Percentiles rank a stretch among this genome's conserved stretches.
phyloP scores from a whole-genome alignment of 2,113 vertebrate genomes.

The Pitta sordida region DNA sequence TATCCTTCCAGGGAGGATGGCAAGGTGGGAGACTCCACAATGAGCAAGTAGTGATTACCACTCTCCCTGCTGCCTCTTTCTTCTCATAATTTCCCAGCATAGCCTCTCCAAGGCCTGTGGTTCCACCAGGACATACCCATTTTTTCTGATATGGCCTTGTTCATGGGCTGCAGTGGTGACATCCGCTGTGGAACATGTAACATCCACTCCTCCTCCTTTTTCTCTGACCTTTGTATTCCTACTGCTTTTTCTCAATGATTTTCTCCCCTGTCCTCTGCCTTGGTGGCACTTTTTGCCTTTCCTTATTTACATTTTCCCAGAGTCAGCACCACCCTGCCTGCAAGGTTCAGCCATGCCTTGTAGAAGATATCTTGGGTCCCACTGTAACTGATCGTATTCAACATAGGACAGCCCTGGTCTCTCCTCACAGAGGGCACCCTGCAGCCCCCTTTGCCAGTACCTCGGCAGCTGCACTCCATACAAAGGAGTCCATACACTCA shows the following conservation, averaged over 20 bases:
- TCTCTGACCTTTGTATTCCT: not conserved
- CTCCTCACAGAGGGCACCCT: not conserved
- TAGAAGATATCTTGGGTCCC: accelerated
- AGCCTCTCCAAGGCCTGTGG: accelerated
- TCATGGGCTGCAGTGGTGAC: not conserved
- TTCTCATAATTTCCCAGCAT: not conserved
- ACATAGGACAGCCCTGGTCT: accelerated
- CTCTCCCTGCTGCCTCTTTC: not conserved
- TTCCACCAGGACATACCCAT: not conserved
- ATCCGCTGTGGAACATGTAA: not conserved
- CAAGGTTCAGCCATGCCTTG: not conserved
- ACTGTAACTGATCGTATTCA: not conserved
- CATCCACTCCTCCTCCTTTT: not conserved
- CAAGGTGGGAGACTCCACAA: accelerated
- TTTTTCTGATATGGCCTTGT: not conserved
- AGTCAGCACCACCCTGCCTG: not conserved
- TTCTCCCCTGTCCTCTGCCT: not conserved
- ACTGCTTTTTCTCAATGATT: not conserved
- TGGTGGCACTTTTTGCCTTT: not conserved
- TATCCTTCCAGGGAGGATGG: not conserved
- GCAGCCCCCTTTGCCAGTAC: accelerated
- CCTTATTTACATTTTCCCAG: not conserved
- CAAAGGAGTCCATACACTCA: not conserved
- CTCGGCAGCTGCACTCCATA: accelerated
- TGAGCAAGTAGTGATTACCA: not conserved